Percentiles rank a stretch among this genome's conserved stretches.
phyloP scores from a whole-genome alignment of 2,113 vertebrate genomes.

The Donacobius atricapilla region DNA sequence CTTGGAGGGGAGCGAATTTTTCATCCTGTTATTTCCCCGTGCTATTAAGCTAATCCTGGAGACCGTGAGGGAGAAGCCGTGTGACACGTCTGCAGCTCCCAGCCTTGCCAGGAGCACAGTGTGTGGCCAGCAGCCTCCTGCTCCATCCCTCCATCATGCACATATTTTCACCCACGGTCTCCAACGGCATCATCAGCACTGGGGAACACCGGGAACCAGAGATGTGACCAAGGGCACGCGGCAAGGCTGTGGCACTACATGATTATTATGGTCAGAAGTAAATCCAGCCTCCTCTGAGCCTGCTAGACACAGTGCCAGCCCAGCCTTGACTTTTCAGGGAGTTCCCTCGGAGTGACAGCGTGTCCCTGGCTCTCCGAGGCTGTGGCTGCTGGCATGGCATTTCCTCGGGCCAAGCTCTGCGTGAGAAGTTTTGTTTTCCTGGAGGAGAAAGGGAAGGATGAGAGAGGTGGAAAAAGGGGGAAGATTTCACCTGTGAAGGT shows the following conservation, averaged over 20 bases:
- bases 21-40: conserved; percentile 41
- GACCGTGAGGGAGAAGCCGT: not conserved
- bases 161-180: not conserved
- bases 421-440: not conserved
- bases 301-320: not conserved
- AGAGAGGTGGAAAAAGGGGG: not conserved
- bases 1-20: conserved; percentile 42
- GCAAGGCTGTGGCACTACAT: not conserved
- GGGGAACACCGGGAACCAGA: accelerated
- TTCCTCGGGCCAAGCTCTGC: not conserved
- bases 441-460: not conserved
- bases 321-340: conserved; percentile 20
- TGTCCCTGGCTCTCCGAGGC: not conserved
- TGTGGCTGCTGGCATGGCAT: not conserved
- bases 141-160: not conserved
- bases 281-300: not conserved
- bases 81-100: not conserved
- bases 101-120: conserved; percentile 11
- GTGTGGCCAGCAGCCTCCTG: not conserved
- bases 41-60: conserved; percentile 46
- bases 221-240: not conserved
- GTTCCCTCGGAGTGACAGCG: not conserved
- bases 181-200: not conserved
- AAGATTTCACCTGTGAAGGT: not conserved
- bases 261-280: not conserved